These are phyloP conservation scores for Lipophrys pholis DNA, from an alignment of 2,113 vertebrate species.

Conservation along the genomic window DNA sequence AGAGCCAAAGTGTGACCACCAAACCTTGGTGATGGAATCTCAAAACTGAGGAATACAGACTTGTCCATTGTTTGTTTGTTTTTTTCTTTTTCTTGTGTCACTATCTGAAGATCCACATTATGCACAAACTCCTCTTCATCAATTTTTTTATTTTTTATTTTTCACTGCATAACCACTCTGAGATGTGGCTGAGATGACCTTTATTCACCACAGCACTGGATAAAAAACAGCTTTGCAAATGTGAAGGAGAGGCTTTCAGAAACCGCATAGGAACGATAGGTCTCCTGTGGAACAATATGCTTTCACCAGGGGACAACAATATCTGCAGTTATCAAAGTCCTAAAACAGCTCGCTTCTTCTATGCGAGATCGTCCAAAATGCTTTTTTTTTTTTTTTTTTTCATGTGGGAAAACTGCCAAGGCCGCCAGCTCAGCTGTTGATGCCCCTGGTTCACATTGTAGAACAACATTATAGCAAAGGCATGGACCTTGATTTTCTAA, in stretches of 20 bases:
- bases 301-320: constrained; percentile 65
- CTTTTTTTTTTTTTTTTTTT: background rate
- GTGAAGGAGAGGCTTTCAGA: constrained; percentile 47
- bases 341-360: constrained; percentile 38
- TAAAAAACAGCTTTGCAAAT: constrained; percentile 43
- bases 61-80: constrained; percentile 8
- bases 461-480: constrained; percentile 3
- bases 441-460: constrained; percentile 43
- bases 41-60: constrained; percentile 10
- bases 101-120: constrained; percentile 19
- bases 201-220: constrained; percentile 38
- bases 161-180: constrained; percentile 23
- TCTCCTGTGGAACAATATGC: constrained; percentile 59
- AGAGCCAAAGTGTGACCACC: constrained; percentile 16
- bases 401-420: constrained; percentile 68
- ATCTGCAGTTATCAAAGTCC: constrained; percentile 63
- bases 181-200: constrained; percentile 61
- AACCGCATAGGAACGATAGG: constrained; percentile 36
- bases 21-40: constrained; percentile 25
- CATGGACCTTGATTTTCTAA: constrained; percentile 5
- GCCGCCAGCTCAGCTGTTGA: constrained; percentile 54
- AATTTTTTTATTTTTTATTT: constrained; percentile 5
- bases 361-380: constrained; percentile 3
- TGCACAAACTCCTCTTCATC: constrained; percentile 16
- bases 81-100: constrained; percentile 1